phyloP scores from a whole-genome alignment of 2,113 vertebrate genomes.

The Ammodytes dubius region DNA sequence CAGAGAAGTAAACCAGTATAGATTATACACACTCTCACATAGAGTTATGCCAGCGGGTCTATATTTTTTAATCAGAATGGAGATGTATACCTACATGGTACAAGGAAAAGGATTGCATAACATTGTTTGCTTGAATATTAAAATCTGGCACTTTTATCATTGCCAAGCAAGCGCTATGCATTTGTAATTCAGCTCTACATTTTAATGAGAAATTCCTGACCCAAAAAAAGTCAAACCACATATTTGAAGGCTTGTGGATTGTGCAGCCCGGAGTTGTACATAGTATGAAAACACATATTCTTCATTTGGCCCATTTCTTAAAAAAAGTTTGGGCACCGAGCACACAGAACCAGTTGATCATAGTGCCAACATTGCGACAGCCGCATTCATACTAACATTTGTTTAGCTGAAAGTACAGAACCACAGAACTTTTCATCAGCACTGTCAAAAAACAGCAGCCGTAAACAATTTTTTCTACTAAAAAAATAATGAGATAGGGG shows the following conservation, averaged over 20 bases:
- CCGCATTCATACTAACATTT: not conserved
- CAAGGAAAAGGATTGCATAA: too few relatives aligned
- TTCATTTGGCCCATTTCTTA: not conserved
- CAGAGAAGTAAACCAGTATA: not conserved
- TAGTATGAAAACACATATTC: not conserved
- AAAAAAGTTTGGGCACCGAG: not conserved
- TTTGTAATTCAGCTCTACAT: too few relatives aligned
- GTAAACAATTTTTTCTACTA: not conserved
- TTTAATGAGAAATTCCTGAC: too few relatives aligned
- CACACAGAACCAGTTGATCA: not conserved
- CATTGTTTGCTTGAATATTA: too few relatives aligned
- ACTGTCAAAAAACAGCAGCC: conserved; percentile 12
- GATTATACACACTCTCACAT: not conserved
- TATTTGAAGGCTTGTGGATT: too few relatives aligned
- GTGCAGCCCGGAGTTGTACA: too few relatives aligned
- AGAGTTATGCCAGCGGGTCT: not conserved
- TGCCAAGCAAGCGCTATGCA: too few relatives aligned
- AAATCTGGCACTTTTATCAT: too few relatives aligned
- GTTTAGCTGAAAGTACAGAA: not conserved
- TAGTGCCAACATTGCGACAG: not conserved
- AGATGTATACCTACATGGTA: not conserved
- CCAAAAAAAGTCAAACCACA: too few relatives aligned
- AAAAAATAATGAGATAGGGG: conserved; percentile 31
- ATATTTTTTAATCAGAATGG: not conserved
- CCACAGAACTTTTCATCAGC: not conserved